Base-by-base conservation (phyloP, 2,888 invertebrate species). In the Adela reaumurella region DNA sequence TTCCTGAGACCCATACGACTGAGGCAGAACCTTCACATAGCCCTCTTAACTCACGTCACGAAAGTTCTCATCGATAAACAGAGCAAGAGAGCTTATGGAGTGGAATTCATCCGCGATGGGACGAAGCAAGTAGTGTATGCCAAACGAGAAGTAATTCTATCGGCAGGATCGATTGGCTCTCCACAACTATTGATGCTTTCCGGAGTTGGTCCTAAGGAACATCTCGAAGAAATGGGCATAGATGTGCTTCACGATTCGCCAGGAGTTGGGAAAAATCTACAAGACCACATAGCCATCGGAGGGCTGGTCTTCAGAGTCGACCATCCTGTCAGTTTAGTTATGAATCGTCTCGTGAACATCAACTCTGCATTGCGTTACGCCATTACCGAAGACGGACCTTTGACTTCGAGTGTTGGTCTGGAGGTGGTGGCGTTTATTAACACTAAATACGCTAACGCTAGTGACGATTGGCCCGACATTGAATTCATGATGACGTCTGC, bases 151-250 rank as follows among this genome's bases (percentile, higher is more conserved):
- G 90, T 96, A 0, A 91, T 96, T 52, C 64, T 95, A 14, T 84
- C 91, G 1, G 94, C 91, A 0, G 98, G 98, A 0, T 88, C 97
- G 1, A 88, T 99, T 52, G 95, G 88, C 55, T 86, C 91, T 0
- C 96, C 97, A 0, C 97, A 98, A 59, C 65, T 98, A 10, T 81
- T 99, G 50, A 90, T 97, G 91, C 74, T 98, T 58, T 88, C 87
- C 24, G 98, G 98, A 0, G 74, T 97, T 2, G 94, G 94, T 1
- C 90, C 92, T 0, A 81, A 76, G 18, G 66, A 82, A n/a, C 90
- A 94, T 62, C 71, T 94, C 3, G 64, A 81, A 53, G 83, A 90
- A 55, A 80, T 89, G 10, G 89, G 88, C 0, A 81, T 93, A 46
- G 83, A 86, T 10, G 83, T 92, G 42, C 80, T 94, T 3, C 84